Conservation (phyloP, 2,888 invertebrate genomes). For the Itoplectis maculator region DNA sequence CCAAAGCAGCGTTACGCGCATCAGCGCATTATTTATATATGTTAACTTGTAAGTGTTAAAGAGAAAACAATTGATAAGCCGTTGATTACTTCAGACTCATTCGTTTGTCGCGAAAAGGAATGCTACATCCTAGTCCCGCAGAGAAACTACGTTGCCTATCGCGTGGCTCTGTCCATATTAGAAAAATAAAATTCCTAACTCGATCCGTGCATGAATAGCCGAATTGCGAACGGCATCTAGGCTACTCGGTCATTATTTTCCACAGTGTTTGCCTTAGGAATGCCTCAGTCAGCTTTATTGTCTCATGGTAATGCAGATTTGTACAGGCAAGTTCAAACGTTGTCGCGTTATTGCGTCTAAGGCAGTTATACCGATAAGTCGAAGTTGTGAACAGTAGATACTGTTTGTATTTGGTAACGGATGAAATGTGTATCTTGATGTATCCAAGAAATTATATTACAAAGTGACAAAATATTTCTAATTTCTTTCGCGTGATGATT, state of each 20-base stretch:
- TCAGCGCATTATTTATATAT: slow-evolving; percentile 33
- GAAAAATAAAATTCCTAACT: background rate
- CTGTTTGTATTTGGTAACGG: too few species aligned
- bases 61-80: slow-evolving; percentile 13
- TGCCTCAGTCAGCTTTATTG: slow-evolving; percentile 9
- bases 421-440: too few species aligned
- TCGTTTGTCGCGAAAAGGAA: background rate
- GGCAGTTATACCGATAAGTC: too few species aligned
- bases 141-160: background rate
- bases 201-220: background rate
- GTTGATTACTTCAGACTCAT: background rate
- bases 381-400: too few species aligned
- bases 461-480: too few species aligned
- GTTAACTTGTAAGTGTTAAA: slow-evolving; percentile 43
- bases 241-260: background rate
- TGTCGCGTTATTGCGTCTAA: background rate
- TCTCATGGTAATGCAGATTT: slow-evolving; percentile 15
- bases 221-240: background rate
- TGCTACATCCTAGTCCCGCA: background rate
- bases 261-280: slow-evolving; percentile 8
- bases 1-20: slow-evolving; percentile 3
- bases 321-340: background rate
- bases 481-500: too few species aligned
- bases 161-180: background rate
- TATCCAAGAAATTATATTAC: too few species aligned